A percentile compares a stretch with the other conserved stretches of the same genome.
phyloP scores from a whole-genome alignment of 2,888 invertebrate genomes.

The Stenolophus ochropezus region DNA sequence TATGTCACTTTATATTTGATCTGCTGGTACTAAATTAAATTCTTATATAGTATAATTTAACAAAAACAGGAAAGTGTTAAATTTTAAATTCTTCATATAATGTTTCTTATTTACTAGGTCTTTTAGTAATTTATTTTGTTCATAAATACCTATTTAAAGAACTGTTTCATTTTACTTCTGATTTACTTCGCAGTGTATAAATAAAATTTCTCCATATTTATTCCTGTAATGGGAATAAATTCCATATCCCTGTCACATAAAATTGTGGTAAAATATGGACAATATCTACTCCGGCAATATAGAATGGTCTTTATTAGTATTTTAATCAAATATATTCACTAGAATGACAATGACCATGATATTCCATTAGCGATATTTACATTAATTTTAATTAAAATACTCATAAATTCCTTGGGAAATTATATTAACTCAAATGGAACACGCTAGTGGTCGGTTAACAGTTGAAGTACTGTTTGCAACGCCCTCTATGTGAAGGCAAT shows the following conservation, averaged over 20 bases:
- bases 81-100: no score
- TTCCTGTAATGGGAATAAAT: slow-evolving; percentile 8
- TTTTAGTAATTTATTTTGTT: background rate
- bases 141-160: slow-evolving; percentile 6
- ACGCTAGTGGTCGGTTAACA: background rate
- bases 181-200: background rate
- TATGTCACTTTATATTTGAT: background rate
- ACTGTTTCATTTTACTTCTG: background rate
- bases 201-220: background rate
- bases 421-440: background rate
- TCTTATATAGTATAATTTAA: background rate
- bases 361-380: slow-evolving; percentile 34
- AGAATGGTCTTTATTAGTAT: slow-evolving; percentile 33
- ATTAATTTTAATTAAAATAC: slow-evolving; percentile 39
- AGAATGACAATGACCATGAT: slow-evolving; percentile 33
- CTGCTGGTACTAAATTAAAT: background rate
- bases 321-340: slow-evolving; percentile 40
- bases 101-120: no score
- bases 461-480: slow-evolving; percentile 6
- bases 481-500: slow-evolving; percentile 32
- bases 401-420: slow-evolving; percentile 16
- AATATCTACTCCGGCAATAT: slow-evolving; percentile 4
- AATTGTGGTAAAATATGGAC: slow-evolving; percentile 12
- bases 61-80: no score
- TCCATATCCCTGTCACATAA: slow-evolving; percentile 8